phyloP scores from a whole-genome alignment of 30 jellyfish, hydroid and myxozoan genomes.

The Aurelia sp. region DNA sequence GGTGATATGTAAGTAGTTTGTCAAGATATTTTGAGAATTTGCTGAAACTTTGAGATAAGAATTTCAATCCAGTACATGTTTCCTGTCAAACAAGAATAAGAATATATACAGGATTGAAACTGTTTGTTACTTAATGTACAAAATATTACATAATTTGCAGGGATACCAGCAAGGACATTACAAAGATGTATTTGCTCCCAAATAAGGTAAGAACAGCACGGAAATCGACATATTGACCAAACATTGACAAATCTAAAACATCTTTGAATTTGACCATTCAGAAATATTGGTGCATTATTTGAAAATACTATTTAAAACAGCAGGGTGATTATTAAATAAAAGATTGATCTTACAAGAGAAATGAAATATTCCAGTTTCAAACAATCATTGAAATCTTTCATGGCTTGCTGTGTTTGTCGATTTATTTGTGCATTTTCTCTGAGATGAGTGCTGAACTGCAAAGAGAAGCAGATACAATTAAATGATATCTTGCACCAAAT shows the following conservation, averaged over 20 bases:
- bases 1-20: constrained; percentile 62
- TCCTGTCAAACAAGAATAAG: constrained; percentile 19
- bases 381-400: constrained; percentile 57
- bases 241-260: too few relatives aligned
- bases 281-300: too few relatives aligned
- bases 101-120: too few relatives aligned
- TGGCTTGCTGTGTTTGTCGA: constrained; percentile 68
- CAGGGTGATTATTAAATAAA: neutral
- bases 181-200: too few relatives aligned
- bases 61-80: constrained; percentile 58
- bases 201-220: too few relatives aligned
- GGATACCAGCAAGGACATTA: too few relatives aligned
- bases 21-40: constrained; percentile 65
- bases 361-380: constrained; percentile 52
- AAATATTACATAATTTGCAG: too few relatives aligned
- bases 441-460: constrained; percentile 65
- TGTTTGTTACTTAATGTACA: too few relatives aligned
- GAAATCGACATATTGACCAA: too few relatives aligned
- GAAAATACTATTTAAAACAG: neutral
- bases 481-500: too few relatives aligned
- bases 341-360: constrained; percentile 61
- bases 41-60: constrained; percentile 32
- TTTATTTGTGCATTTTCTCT: constrained; percentile 66
- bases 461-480: neutral
- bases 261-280: too few relatives aligned